Evolutionary conservation across 1,140 invertebrate genomes (phyloP).

Genomic region (Tyrophagus putrescentiae): DNA sequence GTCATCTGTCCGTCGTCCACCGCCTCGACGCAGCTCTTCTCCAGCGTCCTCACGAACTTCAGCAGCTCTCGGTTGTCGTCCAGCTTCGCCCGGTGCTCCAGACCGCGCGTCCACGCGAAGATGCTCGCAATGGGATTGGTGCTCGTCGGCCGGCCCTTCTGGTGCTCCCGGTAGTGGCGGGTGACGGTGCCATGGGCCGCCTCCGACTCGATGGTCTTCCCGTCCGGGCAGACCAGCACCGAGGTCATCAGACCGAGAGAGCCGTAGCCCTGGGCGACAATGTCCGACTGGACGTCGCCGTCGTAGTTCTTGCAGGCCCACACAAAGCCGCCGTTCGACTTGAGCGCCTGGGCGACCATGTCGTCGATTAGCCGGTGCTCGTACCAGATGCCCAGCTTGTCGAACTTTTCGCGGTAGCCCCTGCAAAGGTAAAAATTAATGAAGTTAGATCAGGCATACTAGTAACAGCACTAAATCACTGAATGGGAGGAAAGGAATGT

Average conservation of each 20-base stretch:
- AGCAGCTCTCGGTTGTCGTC: slow-evolving; percentile 56
- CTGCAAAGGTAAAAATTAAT: slow-evolving; percentile 9
- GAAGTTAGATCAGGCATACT: no score
- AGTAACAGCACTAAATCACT: no score
- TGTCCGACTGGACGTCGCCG: slow-evolving; percentile 95
- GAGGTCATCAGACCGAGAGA: slow-evolving; percentile 83
- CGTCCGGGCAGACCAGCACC: slow-evolving; percentile 82
- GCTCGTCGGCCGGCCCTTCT: slow-evolving; percentile 68
- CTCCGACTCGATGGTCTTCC: slow-evolving; percentile 89
- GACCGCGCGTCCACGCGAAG: slow-evolving; percentile 88
- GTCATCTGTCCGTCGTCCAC: slow-evolving; percentile 86
- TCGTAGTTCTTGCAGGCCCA: slow-evolving; percentile 99
- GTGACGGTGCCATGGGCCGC: slow-evolving; percentile 96
- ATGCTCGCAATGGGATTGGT: slow-evolving; percentile 97
- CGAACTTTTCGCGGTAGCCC: slow-evolving; percentile 68
- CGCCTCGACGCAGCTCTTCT: slow-evolving; percentile 78
- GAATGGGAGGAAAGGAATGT: neutral
- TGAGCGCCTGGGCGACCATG: slow-evolving; percentile 98
- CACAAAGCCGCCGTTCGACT: slow-evolving; percentile 93
- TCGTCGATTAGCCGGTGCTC: slow-evolving; percentile 96
- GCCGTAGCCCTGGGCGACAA: slow-evolving; percentile 77
- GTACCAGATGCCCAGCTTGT: slow-evolving; percentile 79
- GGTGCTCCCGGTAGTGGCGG: slow-evolving; percentile 78
- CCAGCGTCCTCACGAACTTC: slow-evolving; percentile 63
- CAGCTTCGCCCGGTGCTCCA: slow-evolving; percentile 77